Percentiles rank a stretch among this genome's conserved stretches.
phyloP scores from a whole-genome alignment of 2,797 vertebrate species.

The Myotis daubentonii region DNA sequence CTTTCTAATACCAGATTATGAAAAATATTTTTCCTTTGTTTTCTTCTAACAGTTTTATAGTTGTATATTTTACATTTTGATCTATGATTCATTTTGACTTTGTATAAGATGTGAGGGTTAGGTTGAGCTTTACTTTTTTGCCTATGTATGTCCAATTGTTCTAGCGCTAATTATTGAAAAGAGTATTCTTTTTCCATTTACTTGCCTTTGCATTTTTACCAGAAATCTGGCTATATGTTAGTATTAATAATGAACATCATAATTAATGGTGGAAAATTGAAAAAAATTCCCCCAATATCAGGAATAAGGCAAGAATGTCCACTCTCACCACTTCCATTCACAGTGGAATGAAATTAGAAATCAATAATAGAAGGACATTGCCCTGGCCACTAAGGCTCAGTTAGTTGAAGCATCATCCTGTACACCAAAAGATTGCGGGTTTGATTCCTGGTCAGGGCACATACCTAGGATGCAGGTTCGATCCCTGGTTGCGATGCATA shows the following conservation, averaged over 20 bases:
- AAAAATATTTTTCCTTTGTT: background rate
- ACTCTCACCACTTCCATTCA: background rate
- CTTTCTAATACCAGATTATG: constrained; percentile 28
- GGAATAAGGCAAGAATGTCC: background rate
- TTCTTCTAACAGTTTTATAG: constrained; percentile 31
- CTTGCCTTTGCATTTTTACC: constrained; percentile 38
- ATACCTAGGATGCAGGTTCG: background rate
- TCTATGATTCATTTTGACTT: constrained; percentile 53
- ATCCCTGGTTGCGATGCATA: background rate
- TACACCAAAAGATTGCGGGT: background rate
- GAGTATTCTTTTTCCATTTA: background rate
- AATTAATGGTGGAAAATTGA: constrained; percentile 45
- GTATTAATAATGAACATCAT: constrained; percentile 38
- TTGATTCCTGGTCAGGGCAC: background rate
- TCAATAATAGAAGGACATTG: background rate
- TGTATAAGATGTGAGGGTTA: constrained; percentile 25
- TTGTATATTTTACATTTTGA: constrained; percentile 32
- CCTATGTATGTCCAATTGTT: background rate
- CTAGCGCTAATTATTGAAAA: background rate
- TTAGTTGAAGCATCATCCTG: background rate
- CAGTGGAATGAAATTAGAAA: constrained; percentile 45
- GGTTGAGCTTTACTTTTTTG: constrained; percentile 45
- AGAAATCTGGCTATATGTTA: constrained; percentile 29
- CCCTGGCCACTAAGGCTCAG: background rate
- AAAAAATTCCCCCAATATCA: background rate